Evolutionary conservation across 1,140 invertebrate genomes (phyloP).

Genomic region (Conus ventricosus): DNA sequence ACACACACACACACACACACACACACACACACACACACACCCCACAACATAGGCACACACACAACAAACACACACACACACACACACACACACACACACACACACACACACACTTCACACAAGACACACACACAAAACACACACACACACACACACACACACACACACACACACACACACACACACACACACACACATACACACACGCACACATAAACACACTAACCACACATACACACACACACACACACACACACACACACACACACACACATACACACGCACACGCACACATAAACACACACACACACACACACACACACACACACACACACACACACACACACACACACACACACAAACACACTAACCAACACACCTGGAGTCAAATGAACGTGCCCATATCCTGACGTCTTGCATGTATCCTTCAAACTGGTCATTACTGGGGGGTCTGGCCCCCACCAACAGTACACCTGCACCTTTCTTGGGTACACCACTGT

Average conservation of each 20-base stretch:
- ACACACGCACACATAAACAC: too few species aligned
- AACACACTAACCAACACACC: conserved; percentile 43
- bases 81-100: too few species aligned
- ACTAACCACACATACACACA: background rate
- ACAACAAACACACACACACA: too few species aligned
- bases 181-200: background rate
- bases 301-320: background rate
- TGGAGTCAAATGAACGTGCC: conserved; percentile 49
- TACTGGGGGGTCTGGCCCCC: conserved; percentile 59
- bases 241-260: background rate
- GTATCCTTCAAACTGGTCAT: conserved; percentile 60
- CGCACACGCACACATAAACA: background rate
- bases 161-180: background rate
- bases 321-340: conserved; percentile 7
- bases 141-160: too few species aligned
- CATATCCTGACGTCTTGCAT: conserved; percentile 70
- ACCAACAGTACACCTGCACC: conserved; percentile 56
- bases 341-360: conserved; percentile 7
- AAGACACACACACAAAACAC: too few species aligned
- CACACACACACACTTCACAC: too few species aligned
- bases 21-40: background rate
- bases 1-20: conserved; percentile 3
- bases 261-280: background rate
- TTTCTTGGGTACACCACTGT: conserved; percentile 43
- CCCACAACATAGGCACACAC: too few species aligned